Percentiles rank a stretch among this genome's conserved stretches.
These are phyloP conservation scores for Tetragnatha versicolor DNA, from an alignment of 1,140 invertebrate genomes.

Conservation along the genomic window DNA sequence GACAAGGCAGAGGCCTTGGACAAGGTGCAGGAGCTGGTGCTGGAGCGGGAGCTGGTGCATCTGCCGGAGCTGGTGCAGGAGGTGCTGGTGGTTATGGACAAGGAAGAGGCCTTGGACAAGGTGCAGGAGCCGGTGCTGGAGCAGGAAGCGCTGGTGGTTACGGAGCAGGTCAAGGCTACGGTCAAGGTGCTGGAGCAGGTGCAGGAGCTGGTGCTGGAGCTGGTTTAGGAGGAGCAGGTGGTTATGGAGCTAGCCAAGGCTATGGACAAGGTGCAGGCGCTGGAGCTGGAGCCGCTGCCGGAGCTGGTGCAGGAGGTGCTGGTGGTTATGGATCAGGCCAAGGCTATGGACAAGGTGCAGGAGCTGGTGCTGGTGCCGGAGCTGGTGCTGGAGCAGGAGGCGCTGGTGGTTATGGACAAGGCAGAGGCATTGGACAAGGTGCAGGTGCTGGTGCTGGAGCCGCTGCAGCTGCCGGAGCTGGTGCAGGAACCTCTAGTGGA, in stretches of 20 bases:
- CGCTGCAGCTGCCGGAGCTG: not conserved
- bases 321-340: too few relatives aligned
- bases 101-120: not conserved
- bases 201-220: not conserved
- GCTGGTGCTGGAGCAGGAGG: too few relatives aligned
- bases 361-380: too few relatives aligned
- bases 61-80: not conserved
- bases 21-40: not conserved
- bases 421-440: not conserved
- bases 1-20: not conserved
- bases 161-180: not conserved
- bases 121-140: not conserved
- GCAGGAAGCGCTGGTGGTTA: not conserved
- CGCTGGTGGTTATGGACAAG: not conserved
- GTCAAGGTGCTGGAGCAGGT: not conserved
- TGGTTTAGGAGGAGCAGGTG: not conserved
- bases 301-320: too few relatives aligned
- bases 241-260: not conserved
- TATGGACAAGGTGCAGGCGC: too few relatives aligned
- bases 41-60: not conserved
- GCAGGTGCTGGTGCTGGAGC: not conserved
- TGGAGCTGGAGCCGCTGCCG: too few relatives aligned
- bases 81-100: not conserved
- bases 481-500: not conserved
- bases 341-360: too few relatives aligned